These are phyloP conservation scores for Nothobranchius kuhntae DNA, from an alignment of 2,113 vertebrate genomes.

Conservation along the genomic window DNA sequence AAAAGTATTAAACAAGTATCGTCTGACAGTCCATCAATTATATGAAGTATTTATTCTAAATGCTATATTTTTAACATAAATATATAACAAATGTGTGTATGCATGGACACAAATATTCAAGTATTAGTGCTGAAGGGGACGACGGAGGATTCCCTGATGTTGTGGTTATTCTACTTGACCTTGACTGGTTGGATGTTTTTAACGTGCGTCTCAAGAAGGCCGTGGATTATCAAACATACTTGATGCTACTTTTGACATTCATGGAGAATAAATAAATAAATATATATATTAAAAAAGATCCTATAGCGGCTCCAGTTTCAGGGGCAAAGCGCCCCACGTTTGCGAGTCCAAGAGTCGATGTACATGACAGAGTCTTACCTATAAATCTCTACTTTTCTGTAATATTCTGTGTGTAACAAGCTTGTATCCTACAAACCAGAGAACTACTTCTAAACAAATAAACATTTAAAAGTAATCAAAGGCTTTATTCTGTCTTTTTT, in stretches of 20 bases:
- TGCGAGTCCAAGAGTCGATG: slow-evolving; percentile 28
- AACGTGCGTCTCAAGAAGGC: slow-evolving; percentile 32
- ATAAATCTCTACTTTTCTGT: slow-evolving; percentile 64
- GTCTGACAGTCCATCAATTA: slow-evolving; percentile 70
- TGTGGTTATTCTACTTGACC: slow-evolving; percentile 50
- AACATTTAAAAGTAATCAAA: slow-evolving; percentile 31
- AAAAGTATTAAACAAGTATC: slow-evolving; percentile 72
- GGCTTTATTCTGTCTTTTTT: neutral
- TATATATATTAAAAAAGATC: neutral
- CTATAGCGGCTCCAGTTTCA: slow-evolving; percentile 14
- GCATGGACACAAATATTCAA: slow-evolving; percentile 70
- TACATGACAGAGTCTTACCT: slow-evolving; percentile 53
- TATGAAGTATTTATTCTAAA: slow-evolving; percentile 79
- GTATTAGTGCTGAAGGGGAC: slow-evolving; percentile 45
- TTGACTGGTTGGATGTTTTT: slow-evolving; percentile 45
- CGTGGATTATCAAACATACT: slow-evolving; percentile 43
- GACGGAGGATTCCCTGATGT: slow-evolving; percentile 54
- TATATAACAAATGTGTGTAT: slow-evolving; percentile 73
- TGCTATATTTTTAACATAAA: slow-evolving; percentile 79
- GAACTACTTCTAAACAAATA: slow-evolving; percentile 70
- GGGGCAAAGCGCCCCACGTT: slow-evolving; percentile 16
- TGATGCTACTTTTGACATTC: slow-evolving; percentile 30
- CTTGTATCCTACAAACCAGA: slow-evolving; percentile 68
- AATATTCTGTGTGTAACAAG: slow-evolving; percentile 62
- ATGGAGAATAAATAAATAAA: slow-evolving; percentile 6